Conservation (phyloP, 1,140 invertebrate species). For the Drosophila miranda region DNA sequence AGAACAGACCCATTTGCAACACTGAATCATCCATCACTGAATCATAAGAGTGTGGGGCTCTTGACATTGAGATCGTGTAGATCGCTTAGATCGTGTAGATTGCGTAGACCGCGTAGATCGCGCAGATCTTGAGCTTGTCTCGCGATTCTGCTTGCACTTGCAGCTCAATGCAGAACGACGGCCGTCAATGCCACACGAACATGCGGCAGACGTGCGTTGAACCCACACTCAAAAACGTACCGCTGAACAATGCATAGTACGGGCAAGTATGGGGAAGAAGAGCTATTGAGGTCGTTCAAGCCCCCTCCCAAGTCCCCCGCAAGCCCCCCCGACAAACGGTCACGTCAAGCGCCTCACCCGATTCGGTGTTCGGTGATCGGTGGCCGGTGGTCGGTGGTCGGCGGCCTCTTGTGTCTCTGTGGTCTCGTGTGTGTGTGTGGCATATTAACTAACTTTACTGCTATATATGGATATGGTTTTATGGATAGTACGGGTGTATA, state of each 20-base stretch:
- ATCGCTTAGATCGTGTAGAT: no score
- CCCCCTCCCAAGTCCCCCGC: no score
- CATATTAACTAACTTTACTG: constrained; percentile 44
- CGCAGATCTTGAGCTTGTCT: constrained; percentile 2
- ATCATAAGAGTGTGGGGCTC: background rate
- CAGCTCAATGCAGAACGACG: no score
- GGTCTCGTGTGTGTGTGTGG: background rate
- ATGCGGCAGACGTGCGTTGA: constrained; percentile 41
- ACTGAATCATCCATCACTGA: background rate
- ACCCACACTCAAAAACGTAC: constrained; percentile 19
- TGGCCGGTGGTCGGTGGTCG: background rate
- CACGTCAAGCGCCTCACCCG: constrained; percentile 2
- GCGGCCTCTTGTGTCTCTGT: background rate
- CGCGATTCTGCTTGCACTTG: constrained; percentile 4
- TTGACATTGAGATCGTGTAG: constrained; percentile 1
- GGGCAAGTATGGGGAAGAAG: constrained; percentile 6
- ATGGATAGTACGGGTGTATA: no score
- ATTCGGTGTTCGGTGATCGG: constrained; percentile 2
- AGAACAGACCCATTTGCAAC: no score
- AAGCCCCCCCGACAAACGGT: constrained; percentile 1
- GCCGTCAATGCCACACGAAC: no score
- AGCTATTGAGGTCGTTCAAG: constrained; percentile 41
- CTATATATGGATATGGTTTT: constrained; percentile 3
- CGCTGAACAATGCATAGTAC: constrained; percentile 1
- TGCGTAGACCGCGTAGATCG: no score